Evolutionary conservation across 2,797 vertebrate genomes (phyloP).

Genomic region (Helicolenus hilgendorfi): DNA sequence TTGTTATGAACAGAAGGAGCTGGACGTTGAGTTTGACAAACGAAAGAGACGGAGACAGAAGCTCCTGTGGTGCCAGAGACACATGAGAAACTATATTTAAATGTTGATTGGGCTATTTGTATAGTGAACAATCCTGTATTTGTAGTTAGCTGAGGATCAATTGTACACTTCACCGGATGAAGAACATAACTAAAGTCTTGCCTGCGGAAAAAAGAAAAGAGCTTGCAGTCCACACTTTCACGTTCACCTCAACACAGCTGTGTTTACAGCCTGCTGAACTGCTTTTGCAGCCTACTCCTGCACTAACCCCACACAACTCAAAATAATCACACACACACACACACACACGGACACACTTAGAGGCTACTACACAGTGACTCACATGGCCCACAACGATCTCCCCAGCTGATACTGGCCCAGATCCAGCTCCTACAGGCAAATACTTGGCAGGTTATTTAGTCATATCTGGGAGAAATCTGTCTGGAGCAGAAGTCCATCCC

Average conservation of each 20-base stretch:
- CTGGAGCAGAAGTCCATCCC: conserved; percentile 26
- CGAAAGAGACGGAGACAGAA: conserved; percentile 42
- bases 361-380: conserved; percentile 56
- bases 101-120: neutral
- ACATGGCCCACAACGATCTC: conserved; percentile 55
- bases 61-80: conserved; percentile 12
- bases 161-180: neutral
- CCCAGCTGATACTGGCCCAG: conserved; percentile 78
- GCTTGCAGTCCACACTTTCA: conserved; percentile 26
- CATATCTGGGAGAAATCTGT: conserved; percentile 59
- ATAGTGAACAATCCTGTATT: neutral
- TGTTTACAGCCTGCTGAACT: conserved; percentile 63
- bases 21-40: conserved; percentile 46
- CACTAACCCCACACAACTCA: conserved; percentile 37
- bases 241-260: conserved; percentile 71
- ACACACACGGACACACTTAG: conserved; percentile 3
- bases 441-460: conserved; percentile 44
- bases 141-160: neutral
- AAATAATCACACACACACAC: conserved; percentile 31
- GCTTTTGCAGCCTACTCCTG: conserved; percentile 32
- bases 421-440: conserved; percentile 67
- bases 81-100: conserved; percentile 3
- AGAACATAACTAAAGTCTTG: neutral
- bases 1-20: conserved; percentile 53
- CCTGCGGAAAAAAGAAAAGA: neutral